These are phyloP conservation scores for Lithobates sylvaticus DNA, from an alignment of 2,797 vertebrate genomes.

Conservation along the genomic window DNA sequence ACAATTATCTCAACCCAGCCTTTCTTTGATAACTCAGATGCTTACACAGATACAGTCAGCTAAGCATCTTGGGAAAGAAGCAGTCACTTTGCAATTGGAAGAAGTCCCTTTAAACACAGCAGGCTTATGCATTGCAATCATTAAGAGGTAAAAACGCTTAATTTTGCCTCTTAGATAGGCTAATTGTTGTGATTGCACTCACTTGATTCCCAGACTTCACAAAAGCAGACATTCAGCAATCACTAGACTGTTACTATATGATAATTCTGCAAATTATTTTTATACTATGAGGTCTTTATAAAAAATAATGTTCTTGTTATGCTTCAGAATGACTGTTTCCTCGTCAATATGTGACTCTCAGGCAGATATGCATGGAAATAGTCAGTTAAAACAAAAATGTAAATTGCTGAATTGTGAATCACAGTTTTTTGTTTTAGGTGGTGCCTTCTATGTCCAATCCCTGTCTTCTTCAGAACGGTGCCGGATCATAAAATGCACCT, in stretches of 20 bases:
- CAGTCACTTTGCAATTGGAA: slow-evolving; percentile 48
- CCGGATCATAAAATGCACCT: too few species aligned
- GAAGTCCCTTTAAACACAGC: slow-evolving; percentile 44
- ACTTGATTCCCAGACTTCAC: slow-evolving; percentile 16
- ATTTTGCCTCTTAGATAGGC: slow-evolving; percentile 41
- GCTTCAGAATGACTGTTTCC: too few species aligned
- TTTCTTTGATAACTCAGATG: slow-evolving; percentile 36
- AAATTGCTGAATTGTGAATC: too few species aligned
- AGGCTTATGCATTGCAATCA: slow-evolving; percentile 46
- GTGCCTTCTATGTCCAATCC: too few species aligned
- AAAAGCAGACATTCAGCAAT: slow-evolving; percentile 48
- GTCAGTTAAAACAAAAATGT: too few species aligned
- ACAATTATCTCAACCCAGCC: slow-evolving; percentile 25
- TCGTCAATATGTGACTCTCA: too few species aligned
- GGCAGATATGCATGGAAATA: too few species aligned
- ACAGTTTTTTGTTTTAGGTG: too few species aligned
- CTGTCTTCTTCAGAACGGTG: too few species aligned
- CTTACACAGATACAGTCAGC: slow-evolving; percentile 20
- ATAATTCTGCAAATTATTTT: not conserved
- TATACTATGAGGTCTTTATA: not conserved
- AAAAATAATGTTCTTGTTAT: too few species aligned
- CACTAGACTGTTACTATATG: slow-evolving; percentile 22
- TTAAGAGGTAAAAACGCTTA: slow-evolving; percentile 54
- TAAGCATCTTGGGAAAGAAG: slow-evolving; percentile 53
- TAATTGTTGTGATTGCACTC: slow-evolving; percentile 48